A percentile compares a stretch with the other conserved stretches of the same genome.
Conservation (phyloP, 2,113 vertebrate species). For the Argyrosomus japonicus region DNA sequence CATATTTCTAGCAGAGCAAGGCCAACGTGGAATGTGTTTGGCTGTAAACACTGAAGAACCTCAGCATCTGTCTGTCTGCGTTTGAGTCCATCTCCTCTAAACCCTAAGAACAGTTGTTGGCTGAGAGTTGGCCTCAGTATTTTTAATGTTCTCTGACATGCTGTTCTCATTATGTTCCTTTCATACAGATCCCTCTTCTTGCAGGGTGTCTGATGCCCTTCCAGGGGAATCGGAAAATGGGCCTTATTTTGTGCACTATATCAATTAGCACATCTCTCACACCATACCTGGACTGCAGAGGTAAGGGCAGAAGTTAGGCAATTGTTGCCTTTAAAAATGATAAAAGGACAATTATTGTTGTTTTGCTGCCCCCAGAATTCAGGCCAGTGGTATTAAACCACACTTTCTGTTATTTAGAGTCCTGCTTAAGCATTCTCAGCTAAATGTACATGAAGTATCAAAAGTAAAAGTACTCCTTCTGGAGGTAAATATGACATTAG, state of each 20-base stretch:
- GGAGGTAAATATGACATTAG: too few relatives aligned
- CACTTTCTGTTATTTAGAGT: too few relatives aligned
- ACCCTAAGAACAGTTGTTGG: background rate
- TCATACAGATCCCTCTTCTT: slow-evolving; percentile 2
- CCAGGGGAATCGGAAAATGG: slow-evolving; percentile 24
- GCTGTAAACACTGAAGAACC: background rate
- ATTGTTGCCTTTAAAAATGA: too few relatives aligned
- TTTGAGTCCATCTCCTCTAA: background rate
- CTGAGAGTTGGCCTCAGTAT: background rate
- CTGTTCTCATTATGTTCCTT: slow-evolving; percentile 29
- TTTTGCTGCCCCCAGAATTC: too few relatives aligned
- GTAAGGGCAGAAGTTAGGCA: background rate
- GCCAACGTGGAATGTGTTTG: slow-evolving; percentile 5
- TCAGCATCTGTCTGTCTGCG: background rate
- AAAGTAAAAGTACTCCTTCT: too few relatives aligned
- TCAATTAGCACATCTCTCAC: background rate
- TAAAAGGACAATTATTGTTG: too few relatives aligned
- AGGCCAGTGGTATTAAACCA: too few relatives aligned
- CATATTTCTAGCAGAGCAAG: background rate
- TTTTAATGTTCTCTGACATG: slow-evolving; percentile 10
- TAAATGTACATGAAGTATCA: background rate
- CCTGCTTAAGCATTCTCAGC: too few relatives aligned
- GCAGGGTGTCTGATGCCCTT: slow-evolving; percentile 23
- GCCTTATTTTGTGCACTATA: background rate
- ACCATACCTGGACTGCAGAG: background rate